Evolutionary conservation across 2,888 invertebrate species (phyloP).

Genomic region (Eupithecia insigniata): DNA sequence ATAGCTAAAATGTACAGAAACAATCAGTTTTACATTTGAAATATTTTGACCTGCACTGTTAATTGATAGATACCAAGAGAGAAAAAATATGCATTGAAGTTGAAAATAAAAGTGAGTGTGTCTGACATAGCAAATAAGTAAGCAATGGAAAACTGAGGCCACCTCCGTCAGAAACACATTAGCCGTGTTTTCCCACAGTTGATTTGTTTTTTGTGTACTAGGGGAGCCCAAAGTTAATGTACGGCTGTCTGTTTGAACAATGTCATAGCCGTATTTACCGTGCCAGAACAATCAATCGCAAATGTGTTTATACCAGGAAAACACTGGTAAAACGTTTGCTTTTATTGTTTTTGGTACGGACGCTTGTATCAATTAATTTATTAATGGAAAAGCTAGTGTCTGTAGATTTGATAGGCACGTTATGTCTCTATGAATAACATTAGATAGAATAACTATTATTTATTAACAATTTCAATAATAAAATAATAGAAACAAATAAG

Average conservation of each 20-base stretch:
- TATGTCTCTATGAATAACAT: neutral
- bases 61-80: no score
- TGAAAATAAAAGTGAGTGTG: constrained; percentile 13
- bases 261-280: constrained; percentile 52
- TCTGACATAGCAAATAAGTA: constrained; percentile 24
- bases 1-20: no score
- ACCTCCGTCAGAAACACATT: constrained; percentile 41
- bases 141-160: constrained; percentile 22
- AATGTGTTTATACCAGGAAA: constrained; percentile 54
- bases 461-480: no score
- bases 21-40: neutral
- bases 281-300: constrained; percentile 50
- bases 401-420: neutral
- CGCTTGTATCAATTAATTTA: constrained; percentile 30
- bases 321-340: constrained; percentile 46
- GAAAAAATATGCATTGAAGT: neutral
- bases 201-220: constrained; percentile 42
- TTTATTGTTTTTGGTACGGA: constrained; percentile 37
- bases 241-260: constrained; percentile 49
- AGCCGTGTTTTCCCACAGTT: constrained; percentile 34
- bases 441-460: neutral
- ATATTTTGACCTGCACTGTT: neutral
- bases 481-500: no score
- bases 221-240: constrained; percentile 49
- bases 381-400: constrained; percentile 10